Base-by-base conservation (phyloP, 2,797 vertebrate species). In the Synaphobranchus kaupii region DNA sequence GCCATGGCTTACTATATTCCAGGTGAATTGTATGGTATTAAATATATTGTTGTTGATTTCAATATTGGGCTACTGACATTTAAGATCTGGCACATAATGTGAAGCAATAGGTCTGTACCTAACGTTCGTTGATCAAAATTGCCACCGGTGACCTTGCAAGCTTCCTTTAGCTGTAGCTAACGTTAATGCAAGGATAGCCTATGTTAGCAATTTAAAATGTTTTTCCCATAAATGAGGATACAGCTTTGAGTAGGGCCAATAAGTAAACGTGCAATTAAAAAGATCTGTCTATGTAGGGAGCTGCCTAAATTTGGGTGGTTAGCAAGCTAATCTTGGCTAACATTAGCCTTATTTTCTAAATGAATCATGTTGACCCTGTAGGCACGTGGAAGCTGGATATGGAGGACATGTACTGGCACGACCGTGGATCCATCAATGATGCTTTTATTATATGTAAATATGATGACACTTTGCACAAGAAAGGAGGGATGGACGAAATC, bases 1-100 rank as follows among this genome's bases (percentile, higher is more conserved):
- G 22, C 47, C 22, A 50, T 50, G 78, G 78, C 78, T 9, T 81
- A 81, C 47, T 81, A 81, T 31, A 81, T 81, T 81, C 17, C 44
- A 81, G 78, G 78, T 81, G 9, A 25, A 47, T 76, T 39, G 13
- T 80, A 10, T n/a, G 9, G 20, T n/a, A 48, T 81, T 20, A 44
- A 1, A 48, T 50, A 0, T 17, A 25, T 50, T 2, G 13, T 48
- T 47, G 52, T 47, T 22, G 9, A 48, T 10, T 48, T 81, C 9
- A 48, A 3, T 81, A 22, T 44, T 39, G 73, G 1, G n/a, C 63
- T 78, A n/a, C 20, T 25, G 78, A 48, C 47, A 81, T 81, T 48
- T 48, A 81, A 50, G 54, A 17, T 6, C 20, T 78, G 15, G 13
- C 39, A 78, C 4, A 44, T 0, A 39, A 47, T 78, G 13, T 78